These are phyloP conservation scores for Ochotona princeps DNA, from an alignment of 2,113 vertebrate genomes.

Conservation along the genomic window DNA sequence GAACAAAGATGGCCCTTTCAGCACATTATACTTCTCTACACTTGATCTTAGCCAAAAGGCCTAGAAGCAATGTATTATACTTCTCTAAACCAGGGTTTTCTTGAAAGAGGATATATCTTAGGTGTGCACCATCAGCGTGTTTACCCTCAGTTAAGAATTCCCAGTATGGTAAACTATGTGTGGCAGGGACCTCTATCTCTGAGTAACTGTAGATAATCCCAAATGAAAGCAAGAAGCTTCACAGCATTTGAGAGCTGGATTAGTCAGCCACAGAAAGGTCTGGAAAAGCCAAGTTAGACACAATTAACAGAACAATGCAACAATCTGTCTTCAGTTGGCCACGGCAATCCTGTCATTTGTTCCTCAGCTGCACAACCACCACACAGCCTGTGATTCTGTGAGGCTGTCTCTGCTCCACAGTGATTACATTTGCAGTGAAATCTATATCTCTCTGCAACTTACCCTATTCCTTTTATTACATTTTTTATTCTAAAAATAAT, in stretches of 20 bases:
- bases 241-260: slow-evolving; percentile 69
- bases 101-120: slow-evolving; percentile 5
- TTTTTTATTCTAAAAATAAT: slow-evolving; percentile 59
- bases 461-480: background rate
- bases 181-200: background rate
- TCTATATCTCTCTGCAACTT: slow-evolving; percentile 74
- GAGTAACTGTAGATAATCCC: background rate
- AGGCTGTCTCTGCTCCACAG: slow-evolving; percentile 69
- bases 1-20: background rate
- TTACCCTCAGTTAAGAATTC: slow-evolving; percentile 47
- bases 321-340: slow-evolving; percentile 80
- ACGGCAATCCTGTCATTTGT: slow-evolving; percentile 81
- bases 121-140: background rate
- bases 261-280: slow-evolving; percentile 76
- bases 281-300: slow-evolving; percentile 79
- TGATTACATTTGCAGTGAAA: slow-evolving; percentile 77
- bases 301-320: slow-evolving; percentile 83
- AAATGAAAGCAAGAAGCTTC: slow-evolving; percentile 59
- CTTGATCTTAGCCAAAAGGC: too few species aligned
- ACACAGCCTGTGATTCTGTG: slow-evolving; percentile 74
- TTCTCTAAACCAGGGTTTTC: background rate
- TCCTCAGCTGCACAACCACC: slow-evolving; percentile 70
- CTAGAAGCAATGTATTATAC: too few species aligned
- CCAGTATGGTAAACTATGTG: background rate
- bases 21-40: background rate